These are phyloP conservation scores for Trachelus stipa DNA, from an alignment of 2,888 invertebrate species.

Conservation along the genomic window DNA sequence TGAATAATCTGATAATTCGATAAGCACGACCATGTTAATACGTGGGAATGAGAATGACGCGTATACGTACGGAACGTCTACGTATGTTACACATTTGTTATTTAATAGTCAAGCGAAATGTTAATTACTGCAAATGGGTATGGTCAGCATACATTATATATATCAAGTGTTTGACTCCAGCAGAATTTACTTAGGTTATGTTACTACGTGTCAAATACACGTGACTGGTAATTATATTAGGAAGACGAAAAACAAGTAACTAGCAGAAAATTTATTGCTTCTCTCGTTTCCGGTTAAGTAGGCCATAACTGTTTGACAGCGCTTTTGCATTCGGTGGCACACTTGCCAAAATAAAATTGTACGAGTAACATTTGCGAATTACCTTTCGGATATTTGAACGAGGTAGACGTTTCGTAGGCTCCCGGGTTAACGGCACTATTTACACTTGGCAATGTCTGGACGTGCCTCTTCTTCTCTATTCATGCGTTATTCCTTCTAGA, in stretches of 20 bases:
- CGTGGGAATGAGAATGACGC: not conserved
- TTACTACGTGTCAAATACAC: too few relatives aligned
- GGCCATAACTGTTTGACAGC: not conserved
- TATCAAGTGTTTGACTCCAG: not conserved
- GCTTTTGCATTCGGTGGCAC: not conserved
- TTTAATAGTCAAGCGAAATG: not conserved
- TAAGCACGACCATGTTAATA: slow-evolving; percentile 20
- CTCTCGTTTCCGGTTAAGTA: not conserved
- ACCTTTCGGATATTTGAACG: not conserved
- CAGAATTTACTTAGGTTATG: not conserved
- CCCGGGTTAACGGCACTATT: not conserved
- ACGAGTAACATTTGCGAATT: not conserved
- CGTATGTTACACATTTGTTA: not conserved
- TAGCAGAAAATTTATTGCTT: not conserved
- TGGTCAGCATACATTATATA: not conserved
- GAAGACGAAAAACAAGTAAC: not conserved
- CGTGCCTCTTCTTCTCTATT: not conserved
- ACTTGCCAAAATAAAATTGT: not conserved
- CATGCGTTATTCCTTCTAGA: not conserved
- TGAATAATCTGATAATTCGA: slow-evolving; percentile 16
- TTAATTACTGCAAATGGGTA: not conserved
- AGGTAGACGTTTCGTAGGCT: not conserved
- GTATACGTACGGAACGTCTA: not conserved
- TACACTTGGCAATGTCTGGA: not conserved
- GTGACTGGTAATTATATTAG: too few relatives aligned